Base-by-base conservation (phyloP, 2,113 vertebrate genomes). In the Rhinolophus sinicus region DNA sequence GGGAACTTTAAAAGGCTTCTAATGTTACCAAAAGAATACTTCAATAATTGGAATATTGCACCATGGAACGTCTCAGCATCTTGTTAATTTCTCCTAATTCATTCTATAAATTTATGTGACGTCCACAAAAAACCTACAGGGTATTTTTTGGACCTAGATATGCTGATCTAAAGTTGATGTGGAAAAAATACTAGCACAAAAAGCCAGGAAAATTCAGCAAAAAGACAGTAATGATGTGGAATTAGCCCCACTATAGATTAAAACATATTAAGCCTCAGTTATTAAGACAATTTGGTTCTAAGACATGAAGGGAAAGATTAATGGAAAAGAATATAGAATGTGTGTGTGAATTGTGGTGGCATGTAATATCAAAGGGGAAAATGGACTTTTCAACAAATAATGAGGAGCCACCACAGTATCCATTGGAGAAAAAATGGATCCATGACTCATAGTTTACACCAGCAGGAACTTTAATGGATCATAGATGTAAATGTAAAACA, bases 321-420 rank as follows among this genome's bases (percentile, higher is more conserved):
- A 62, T 94, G 33, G 47, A 77, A 60, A 82, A 88, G 33, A 78
- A 86, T 75, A 88, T 81, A 81, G 73, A 86, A 89, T 77, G 56
- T 64, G 54, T 92, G 92, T 52, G n/a, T 76, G 50, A 70, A 75
- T 87, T 83, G 38, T 64, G 83, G 75, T 87, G 58, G 7, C 33
- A 85, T 87, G 8, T 76, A 87, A 40, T 87, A 44, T 83, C 16
- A 54, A 18, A 92, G 85, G 70, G 60, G 11, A 16, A 92, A 94
- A 38, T 67, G 8, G 30, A 54, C 33, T 96, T 97, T 96, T 85
- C 64, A 92, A 13, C 67, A 96, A 96, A 78, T 70, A 80, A 75
- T 93, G 38, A 84, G 58, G 33, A 96, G 16, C 58, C 81, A 81
- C 58, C 54, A 52, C 24, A 50, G n/a, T 87, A 88, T 58, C 24